Conservation (phyloP, 1,140 invertebrate species). For the Ips nitidus region DNA sequence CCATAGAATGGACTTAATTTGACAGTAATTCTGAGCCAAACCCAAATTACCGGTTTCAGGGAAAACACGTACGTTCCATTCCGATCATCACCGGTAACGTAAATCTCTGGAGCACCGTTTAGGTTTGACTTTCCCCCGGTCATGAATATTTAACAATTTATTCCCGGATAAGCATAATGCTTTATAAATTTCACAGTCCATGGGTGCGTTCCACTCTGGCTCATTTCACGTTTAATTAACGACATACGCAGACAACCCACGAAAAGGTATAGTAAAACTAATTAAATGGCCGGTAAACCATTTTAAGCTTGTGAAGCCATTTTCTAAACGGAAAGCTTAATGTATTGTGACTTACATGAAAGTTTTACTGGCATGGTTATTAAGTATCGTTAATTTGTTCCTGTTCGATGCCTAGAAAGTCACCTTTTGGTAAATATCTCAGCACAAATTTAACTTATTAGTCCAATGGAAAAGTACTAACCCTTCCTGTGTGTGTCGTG, state of each 20-base stretch:
- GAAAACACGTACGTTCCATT: neutral
- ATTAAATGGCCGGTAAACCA: neutral
- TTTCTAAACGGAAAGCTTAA: too few species aligned
- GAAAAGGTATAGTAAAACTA: neutral
- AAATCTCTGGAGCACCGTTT: constrained; percentile 26
- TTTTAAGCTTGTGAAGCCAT: neutral
- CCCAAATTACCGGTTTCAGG: constrained; percentile 1
- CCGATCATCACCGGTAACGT: constrained; percentile 10
- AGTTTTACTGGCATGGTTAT: too few species aligned
- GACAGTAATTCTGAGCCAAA: neutral
- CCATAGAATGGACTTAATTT: too few species aligned
- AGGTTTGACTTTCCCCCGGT: constrained; percentile 21
- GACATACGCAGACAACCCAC: neutral
- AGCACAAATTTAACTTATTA: too few species aligned
- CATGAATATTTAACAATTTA: constrained; percentile 34
- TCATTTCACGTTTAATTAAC: constrained; percentile 24
- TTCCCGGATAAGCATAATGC: constrained; percentile 28
- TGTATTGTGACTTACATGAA: too few species aligned
- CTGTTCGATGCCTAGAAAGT: too few species aligned
- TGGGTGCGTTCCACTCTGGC: constrained; percentile 13
- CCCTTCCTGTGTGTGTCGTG: too few species aligned
- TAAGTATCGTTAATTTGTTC: too few species aligned
- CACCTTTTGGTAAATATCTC: too few species aligned
- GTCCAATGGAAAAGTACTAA: too few species aligned
- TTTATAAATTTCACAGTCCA: constrained; percentile 27